Evolutionary conservation across 2,888 invertebrate species (phyloP).

Genomic region (Crematogaster levior): DNA sequence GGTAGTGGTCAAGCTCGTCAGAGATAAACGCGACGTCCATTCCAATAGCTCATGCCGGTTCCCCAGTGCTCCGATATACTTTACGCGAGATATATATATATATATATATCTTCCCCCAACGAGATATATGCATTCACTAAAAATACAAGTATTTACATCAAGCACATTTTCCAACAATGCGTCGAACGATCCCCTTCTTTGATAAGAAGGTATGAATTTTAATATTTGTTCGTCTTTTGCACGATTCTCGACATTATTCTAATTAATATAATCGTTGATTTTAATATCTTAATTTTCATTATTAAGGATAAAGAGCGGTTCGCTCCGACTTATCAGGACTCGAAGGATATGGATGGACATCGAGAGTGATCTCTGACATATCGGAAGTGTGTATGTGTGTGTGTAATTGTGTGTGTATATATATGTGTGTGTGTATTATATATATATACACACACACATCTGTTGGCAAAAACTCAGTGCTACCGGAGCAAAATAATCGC

Average conservation of each 20-base stretch:
- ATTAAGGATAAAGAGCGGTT: background rate
- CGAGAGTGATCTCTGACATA: conserved; percentile 50
- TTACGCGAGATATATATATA: conserved; percentile 34
- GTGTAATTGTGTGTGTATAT: too few species aligned
- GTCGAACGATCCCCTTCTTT: background rate
- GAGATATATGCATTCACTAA: conserved; percentile 34
- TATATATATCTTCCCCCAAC: conserved; percentile 9
- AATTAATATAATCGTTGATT: background rate
- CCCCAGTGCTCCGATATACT: background rate
- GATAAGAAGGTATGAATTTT: background rate
- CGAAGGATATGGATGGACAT: conserved; percentile 36
- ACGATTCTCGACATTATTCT: too few species aligned
- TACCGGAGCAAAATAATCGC: conserved; percentile 43
- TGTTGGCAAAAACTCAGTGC: conserved; percentile 37
- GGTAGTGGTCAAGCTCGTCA: conserved; percentile 62
- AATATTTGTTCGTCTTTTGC: too few species aligned
- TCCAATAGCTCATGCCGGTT: background rate
- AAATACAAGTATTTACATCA: conserved; percentile 37
- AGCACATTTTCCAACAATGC: conserved; percentile 17
- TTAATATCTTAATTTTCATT: conserved; percentile 4
- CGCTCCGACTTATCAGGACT: background rate
- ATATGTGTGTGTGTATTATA: background rate
- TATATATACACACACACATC: conserved; percentile 15
- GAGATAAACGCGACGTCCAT: conserved; percentile 54
- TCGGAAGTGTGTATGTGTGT: conserved; percentile 48